Evolutionary conservation across 2,797 vertebrate genomes (phyloP).

Genomic region (Mormyrops attenuatus): DNA sequence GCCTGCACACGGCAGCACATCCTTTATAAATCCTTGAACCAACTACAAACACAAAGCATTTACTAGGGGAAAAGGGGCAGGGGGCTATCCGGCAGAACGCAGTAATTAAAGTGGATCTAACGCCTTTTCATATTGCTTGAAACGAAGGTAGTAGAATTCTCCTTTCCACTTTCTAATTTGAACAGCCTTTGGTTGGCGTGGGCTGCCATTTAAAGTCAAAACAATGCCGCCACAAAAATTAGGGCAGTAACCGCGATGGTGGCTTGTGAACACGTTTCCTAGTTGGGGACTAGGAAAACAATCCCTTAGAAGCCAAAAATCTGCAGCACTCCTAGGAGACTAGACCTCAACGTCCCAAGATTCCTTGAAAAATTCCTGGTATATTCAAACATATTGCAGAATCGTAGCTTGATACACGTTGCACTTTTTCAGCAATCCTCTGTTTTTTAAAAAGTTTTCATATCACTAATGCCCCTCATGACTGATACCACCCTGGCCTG

Average conservation of each 20-base stretch:
- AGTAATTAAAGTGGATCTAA: constrained; percentile 65
- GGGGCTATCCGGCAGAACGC: constrained; percentile 37
- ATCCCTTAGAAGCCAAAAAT: not conserved
- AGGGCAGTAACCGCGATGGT: not conserved
- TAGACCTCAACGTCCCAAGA: not conserved
- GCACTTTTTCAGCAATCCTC: not conserved
- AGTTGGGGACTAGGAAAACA: not conserved
- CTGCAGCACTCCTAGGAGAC: not conserved
- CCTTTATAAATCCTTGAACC: constrained; percentile 64
- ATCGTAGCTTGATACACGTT: not conserved
- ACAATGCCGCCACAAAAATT: not conserved
- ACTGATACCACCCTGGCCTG: not conserved
- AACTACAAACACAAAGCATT: constrained; percentile 60
- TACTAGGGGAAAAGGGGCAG: constrained; percentile 45
- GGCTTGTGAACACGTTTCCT: not conserved
- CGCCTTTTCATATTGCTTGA: constrained; percentile 49
- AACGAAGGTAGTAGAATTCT: constrained; percentile 11
- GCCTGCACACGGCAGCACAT: constrained; percentile 60
- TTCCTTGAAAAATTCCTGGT: not conserved
- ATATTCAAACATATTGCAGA: not conserved
- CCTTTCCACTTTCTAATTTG: not conserved
- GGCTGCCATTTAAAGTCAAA: not conserved
- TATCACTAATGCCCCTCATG: not conserved
- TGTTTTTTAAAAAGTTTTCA: not conserved
- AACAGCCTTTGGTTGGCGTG: constrained; percentile 1